Evolutionary conservation across 2,888 invertebrate species (phyloP).

Genomic region (Cacoxenus indagator): DNA sequence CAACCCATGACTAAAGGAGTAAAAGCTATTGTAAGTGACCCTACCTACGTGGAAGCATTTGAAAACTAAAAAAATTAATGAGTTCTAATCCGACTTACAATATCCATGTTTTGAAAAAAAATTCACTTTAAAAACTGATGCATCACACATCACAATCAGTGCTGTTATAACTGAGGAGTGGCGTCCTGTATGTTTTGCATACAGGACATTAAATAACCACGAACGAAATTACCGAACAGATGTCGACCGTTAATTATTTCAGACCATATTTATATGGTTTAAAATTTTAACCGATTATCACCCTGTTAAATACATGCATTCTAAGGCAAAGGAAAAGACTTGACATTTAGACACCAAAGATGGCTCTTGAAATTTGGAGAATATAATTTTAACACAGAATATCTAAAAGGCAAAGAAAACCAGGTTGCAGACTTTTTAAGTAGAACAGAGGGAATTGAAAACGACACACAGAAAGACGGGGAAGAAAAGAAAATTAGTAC

Average conservation of each 20-base stretch:
- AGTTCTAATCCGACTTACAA: slow-evolving; percentile 21
- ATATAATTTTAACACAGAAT: not conserved
- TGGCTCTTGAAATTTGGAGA: slow-evolving; percentile 21
- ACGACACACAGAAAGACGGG: not conserved
- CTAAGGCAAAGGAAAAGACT: slow-evolving; percentile 22
- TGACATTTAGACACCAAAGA: slow-evolving; percentile 20
- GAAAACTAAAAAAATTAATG: slow-evolving; percentile 33
- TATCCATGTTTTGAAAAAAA: slow-evolving; percentile 22
- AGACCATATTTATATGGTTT: not conserved
- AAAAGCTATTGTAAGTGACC: slow-evolving; percentile 19
- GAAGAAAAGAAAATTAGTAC: not conserved
- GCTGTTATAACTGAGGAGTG: slow-evolving; percentile 25
- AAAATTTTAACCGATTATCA: not conserved
- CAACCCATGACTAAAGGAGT: slow-evolving; percentile 21
- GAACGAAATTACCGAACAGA: not conserved
- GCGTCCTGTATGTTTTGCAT: slow-evolving; percentile 27
- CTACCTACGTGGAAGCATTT: slow-evolving; percentile 30
- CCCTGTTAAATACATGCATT: slow-evolving; percentile 25
- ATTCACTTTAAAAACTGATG: slow-evolving; percentile 28
- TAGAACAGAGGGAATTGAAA: not conserved
- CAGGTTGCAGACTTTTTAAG: slow-evolving; percentile 17
- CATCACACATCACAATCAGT: slow-evolving; percentile 13
- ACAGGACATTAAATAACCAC: slow-evolving; percentile 24
- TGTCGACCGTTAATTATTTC: not conserved
- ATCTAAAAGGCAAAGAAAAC: slow-evolving; percentile 16